Percentiles rank a stretch among this genome's conserved stretches.
These are phyloP conservation scores for Rhodinocichla rosea DNA, from an alignment of 2,113 vertebrate genomes.

Conservation along the genomic window DNA sequence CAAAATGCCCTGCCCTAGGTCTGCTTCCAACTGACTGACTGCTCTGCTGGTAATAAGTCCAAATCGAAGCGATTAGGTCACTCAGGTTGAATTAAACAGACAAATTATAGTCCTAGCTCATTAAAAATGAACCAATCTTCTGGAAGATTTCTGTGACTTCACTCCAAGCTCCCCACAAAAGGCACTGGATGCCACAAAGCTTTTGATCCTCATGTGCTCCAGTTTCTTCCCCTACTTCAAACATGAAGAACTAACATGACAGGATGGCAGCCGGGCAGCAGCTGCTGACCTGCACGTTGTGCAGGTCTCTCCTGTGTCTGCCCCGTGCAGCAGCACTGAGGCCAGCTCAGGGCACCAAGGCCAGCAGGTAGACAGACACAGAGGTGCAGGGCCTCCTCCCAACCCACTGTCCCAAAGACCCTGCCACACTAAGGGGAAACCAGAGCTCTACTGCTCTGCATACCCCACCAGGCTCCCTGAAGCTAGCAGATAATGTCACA, in stretches of 20 bases:
- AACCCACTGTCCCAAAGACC: background rate
- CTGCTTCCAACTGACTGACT: constrained; percentile 38
- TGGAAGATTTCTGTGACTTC: background rate
- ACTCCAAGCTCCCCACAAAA: background rate
- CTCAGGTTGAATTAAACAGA: constrained; percentile 68
- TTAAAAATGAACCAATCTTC: constrained; percentile 54
- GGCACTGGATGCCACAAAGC: background rate
- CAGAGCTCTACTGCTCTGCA: background rate
- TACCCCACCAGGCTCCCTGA: background rate
- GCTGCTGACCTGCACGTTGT: background rate
- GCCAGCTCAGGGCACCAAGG: background rate
- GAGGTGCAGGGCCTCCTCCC: background rate
- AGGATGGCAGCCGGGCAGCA: background rate
- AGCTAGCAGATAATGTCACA: background rate
- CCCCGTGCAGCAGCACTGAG: fast-evolving
- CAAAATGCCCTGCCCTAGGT: constrained; percentile 50
- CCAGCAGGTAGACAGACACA: background rate
- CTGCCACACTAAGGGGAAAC: background rate
- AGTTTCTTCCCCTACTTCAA: background rate
- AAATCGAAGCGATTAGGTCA: constrained; percentile 68
- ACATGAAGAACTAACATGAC: background rate
- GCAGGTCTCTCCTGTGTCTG: fast-evolving
- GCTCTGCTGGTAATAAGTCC: constrained; percentile 50
- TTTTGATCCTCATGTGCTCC: constrained; percentile 17
- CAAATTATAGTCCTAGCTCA: constrained; percentile 30